Evolutionary conservation across 2,888 invertebrate species (phyloP), one percentile per base, ranked within the genome.

Genomic region (Acrocera orbiculus): DNA sequence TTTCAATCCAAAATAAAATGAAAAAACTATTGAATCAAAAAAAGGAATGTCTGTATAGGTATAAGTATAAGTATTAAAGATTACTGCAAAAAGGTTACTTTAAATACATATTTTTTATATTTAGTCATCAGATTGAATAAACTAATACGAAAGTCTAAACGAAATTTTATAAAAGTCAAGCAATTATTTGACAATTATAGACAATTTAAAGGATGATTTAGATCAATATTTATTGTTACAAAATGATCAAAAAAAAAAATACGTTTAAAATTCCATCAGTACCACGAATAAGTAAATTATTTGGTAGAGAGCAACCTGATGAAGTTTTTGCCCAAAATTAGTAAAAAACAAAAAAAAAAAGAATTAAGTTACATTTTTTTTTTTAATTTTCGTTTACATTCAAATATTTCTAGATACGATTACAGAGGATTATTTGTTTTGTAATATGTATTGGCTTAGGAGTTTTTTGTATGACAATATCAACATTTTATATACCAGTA

Each of bases 401-500:
- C 10, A 16, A 16, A 31, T 30, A n/a, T n/a, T 42, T 72, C 76
- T 43, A 86, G 85, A 73, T 73, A 37, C 70, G 81, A 44, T 67
- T 80, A 43, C 95, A 96, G 58, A 69, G 95, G 47, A 77, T 96
- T 39, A 69, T 85, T 39, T 87, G 90, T 15, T 96, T 93, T 56
- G 76, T 82, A 32, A 63, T 80, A 32, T 93, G 89, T 51, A 62
- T 95, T 40, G 69, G 76, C 36, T 72, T 93, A 66, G 95, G 95
- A 27, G 66, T 85, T 15, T 65, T 95, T 23, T 96, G 93, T 58
- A 89, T 96, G 58, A 75, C 77, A 16, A 57, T 95, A 36, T 92
- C 95, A 1, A 76, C 81, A 38, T 64, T 96, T 36, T 92, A 93
- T 56, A 74, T 93, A 53, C 95, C 96, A n/a, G 68, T 96, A 24